These are phyloP conservation scores for Drosophila conformis DNA, from an alignment of 2,888 invertebrate species.

Conservation along the genomic window DNA sequence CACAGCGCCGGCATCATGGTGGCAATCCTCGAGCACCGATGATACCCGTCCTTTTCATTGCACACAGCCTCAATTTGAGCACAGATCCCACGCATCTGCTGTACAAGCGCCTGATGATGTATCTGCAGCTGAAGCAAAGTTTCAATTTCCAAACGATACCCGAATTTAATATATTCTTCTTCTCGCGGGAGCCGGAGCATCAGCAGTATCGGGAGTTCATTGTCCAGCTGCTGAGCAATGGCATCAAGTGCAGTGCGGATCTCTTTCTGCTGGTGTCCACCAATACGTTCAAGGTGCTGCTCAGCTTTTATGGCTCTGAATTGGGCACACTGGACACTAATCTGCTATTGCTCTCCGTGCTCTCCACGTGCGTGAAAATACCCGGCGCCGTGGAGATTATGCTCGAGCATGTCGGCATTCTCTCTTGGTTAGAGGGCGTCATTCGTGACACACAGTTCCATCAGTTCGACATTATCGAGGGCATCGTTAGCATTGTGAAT, in stretches of 20 bases:
- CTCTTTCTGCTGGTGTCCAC: constrained; percentile 90
- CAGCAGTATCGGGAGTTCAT: constrained; percentile 91
- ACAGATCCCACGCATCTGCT: constrained; percentile 91
- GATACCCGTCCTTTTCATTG: constrained; percentile 82
- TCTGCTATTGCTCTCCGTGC: constrained; percentile 88
- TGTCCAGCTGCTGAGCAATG: constrained; percentile 90
- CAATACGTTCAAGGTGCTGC: constrained; percentile 91
- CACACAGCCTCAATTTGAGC: constrained; percentile 87
- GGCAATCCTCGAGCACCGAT: constrained; percentile 83
- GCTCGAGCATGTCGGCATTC: constrained; percentile 88
- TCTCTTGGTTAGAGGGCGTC: constrained; percentile 88
- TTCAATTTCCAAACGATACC: constrained; percentile 93
- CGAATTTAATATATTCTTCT: constrained; percentile 93
- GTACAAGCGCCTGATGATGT: constrained; percentile 91
- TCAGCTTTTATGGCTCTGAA: constrained; percentile 89
- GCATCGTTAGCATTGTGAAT: constrained; percentile 82
- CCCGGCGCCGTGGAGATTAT: constrained; percentile 89
- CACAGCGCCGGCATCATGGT: constrained; percentile 81
- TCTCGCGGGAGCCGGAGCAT: constrained; percentile 90
- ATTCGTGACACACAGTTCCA: constrained; percentile 82
- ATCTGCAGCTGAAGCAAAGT: constrained; percentile 91
- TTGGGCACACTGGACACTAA: constrained; percentile 88
- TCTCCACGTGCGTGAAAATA: constrained; percentile 88
- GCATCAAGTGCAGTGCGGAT: constrained; percentile 91
- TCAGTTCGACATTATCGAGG: constrained; percentile 84